Conservation (phyloP, 2,888 invertebrate genomes). For the Caenorhabditis angaria region DNA sequence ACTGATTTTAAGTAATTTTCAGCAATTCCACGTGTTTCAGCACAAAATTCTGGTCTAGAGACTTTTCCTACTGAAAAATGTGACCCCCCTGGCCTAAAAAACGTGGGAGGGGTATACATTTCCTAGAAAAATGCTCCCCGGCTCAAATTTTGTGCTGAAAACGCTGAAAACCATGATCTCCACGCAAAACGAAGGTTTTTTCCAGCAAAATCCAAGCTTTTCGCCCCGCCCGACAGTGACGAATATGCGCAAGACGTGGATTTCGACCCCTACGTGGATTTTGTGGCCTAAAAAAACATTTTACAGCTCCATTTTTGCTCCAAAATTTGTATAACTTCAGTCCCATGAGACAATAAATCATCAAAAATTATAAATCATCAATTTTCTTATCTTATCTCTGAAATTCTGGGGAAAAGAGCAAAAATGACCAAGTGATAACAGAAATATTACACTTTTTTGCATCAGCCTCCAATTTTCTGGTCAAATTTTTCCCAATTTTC, state of each 20-base stretch:
- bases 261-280: constrained; percentile 42
- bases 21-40: too few species aligned
- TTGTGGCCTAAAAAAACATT: constrained; percentile 14
- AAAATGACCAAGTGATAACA: not conserved
- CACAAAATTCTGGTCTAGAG: too few species aligned
- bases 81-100: too few species aligned
- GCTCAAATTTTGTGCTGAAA: too few species aligned
- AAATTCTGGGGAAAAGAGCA: too few species aligned
- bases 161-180: too few species aligned
- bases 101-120: too few species aligned
- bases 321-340: not conserved
- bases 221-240: constrained; percentile 30
- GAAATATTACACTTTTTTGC: constrained; percentile 21
- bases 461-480: constrained; percentile 8
- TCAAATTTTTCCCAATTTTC: constrained; percentile 5
- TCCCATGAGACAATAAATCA: not conserved
- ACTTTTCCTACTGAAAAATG: too few species aligned
- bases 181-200: too few species aligned
- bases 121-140: too few species aligned
- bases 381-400: too few species aligned
- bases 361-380: not conserved
- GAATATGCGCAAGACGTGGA: constrained; percentile 40
- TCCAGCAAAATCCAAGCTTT: constrained; percentile 39
- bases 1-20: too few species aligned
- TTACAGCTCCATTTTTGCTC: not conserved